Evolutionary conservation across 2,113 vertebrate genomes (phyloP), one percentile per base, ranked within the genome.

Genomic region (Boulengerochromis microlepis): DNA sequence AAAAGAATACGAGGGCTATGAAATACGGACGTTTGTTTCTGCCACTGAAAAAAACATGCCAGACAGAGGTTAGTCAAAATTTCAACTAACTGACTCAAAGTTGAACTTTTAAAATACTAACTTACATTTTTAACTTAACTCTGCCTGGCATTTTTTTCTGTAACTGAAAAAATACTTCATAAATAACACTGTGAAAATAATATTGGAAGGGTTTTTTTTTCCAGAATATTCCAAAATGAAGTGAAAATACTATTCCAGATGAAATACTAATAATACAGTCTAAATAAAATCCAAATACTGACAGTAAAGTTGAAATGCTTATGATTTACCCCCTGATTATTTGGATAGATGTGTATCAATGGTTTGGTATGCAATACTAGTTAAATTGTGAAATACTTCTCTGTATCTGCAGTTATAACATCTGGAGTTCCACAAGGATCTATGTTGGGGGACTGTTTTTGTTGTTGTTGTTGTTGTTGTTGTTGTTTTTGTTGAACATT

Each of bases 81-180:
- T 0, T 64, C 1, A 38, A 66, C 61, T 8, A 40, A 69, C 18
- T 0, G 3, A 38, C 10, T 13, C 11, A 13, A 22, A 38, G 19
- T 13, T 42, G 38, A 42, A 71, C 38, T 24, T 16, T 10, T 45
- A 10, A 35, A 66, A 66, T 35, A n/a, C 35, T n/a, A 1, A 35
- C 31, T 35, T 66, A 35, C 4, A 38, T 69, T 69, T 66, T 38
- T 66, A 1, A 47, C 40, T 18, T 24, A 71, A 22, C 66, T 71
- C 7, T 71, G 0, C 1, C n/a, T 24, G 33, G 19, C 4, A 69
- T 22, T 69, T 69, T 9, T 69, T 69, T 22, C 12, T 22, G 11
- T 69, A 40, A 40, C 19, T 5, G 35, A 69, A 69, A 0, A 74
- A 16, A 42, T 5, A 47, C 3, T 2, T 18, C 2, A 45, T 45